Base-by-base conservation (phyloP, 2,797 vertebrate genomes). In the Smutsia gigantea region DNA sequence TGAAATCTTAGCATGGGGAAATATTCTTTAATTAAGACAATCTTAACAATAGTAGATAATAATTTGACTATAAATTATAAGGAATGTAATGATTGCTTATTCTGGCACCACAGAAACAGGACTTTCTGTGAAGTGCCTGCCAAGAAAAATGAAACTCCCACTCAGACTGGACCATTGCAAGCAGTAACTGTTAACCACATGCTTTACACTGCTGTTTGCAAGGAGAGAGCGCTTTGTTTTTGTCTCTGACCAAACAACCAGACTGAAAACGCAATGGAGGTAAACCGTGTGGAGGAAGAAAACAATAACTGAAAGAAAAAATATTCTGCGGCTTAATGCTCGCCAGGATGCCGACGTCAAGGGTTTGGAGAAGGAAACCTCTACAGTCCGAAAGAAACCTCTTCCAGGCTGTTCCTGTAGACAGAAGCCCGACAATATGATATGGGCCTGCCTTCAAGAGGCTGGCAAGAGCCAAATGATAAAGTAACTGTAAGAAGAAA, bases 1-100 rank as follows among this genome's bases (percentile, higher is more conserved):
- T 37, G 34, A 66, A 90, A 82, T 86, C 79, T 84, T 94, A 61
- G 79, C 97, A 97, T 97, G 97, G 98, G 98, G 97, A 98, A 98
- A 98, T 98, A 98, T 98, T 98, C 98, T 98, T 98, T 98, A 98
- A 99, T 99, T 98, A 98, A 98, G 98, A 98, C 98, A 98, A 98
- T 98, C 98, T 98, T 97, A 98, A 98, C 98, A 98, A 98, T 98
- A 98, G 98, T 98, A 98, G 98, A 98, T 98, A 98, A 99, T 98
- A 98, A 98, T 98, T 98, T 98, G 98, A 98, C 98, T 98, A 98
- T 97, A 98, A 98, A 98, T 98, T 98, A 97, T 96, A 98, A 96
- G 98, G 98, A 99, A 99, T 98, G 98, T 97, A 98, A 98, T 97
- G 98, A 98, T 98, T 98, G 98, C 98, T 99, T 99, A 98, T 98